phyloP scores from a whole-genome alignment of 2,888 invertebrate species.

The Drosophila flavopinicola region DNA sequence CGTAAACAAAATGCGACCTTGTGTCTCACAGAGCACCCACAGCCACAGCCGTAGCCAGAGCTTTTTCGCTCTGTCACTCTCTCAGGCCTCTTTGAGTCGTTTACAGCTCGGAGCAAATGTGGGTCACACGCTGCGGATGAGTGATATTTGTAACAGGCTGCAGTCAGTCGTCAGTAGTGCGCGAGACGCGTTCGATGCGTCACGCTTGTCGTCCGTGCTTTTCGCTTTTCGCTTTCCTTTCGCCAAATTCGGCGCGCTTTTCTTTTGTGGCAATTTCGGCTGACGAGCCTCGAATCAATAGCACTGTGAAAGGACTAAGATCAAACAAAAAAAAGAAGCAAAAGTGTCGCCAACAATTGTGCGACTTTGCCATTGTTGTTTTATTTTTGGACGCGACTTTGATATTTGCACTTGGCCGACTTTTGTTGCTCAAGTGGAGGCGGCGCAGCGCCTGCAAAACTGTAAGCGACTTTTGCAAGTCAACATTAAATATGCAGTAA shows the following conservation, averaged over 20 bases:
- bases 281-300: conserved; percentile 47
- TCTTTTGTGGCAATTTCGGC: conserved; percentile 51
- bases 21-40: conserved; percentile 24
- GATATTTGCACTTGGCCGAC: conserved; percentile 11
- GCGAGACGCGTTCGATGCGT: conserved; percentile 29
- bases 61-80: conserved; percentile 4
- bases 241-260: conserved; percentile 56
- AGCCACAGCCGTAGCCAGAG: conserved; percentile 18
- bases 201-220: conserved; percentile 10
- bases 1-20: conserved; percentile 57
- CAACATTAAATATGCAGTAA: conserved; percentile 67
- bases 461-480: conserved; percentile 46
- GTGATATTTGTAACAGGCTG: conserved; percentile 34
- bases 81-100: conserved; percentile 38
- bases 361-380: background rate
- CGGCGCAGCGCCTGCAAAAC: conserved; percentile 18
- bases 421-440: conserved; percentile 24
- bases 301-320: conserved; percentile 16
- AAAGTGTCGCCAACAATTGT: conserved; percentile 35
- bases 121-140: conserved; percentile 72
- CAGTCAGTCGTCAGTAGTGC: conserved; percentile 28
- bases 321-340: conserved; percentile 1
- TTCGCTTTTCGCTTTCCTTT: conserved; percentile 8
- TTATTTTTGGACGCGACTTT: conserved; percentile 16
- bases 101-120: conserved; percentile 42